Base-by-base conservation (phyloP, 2,888 invertebrate species). In the Agrotis clavis region DNA sequence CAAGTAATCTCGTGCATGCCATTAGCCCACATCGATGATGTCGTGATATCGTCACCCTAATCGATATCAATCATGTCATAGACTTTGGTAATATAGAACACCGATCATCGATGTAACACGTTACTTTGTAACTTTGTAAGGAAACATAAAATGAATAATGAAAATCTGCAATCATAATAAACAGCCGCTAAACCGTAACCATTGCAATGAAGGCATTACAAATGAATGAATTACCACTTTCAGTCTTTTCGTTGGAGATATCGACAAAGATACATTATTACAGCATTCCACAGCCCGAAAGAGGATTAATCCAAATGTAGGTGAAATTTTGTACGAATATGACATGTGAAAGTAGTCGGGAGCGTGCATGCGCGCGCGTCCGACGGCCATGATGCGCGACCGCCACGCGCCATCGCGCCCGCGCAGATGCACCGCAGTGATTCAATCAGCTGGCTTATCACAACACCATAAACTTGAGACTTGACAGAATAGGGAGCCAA, bases 271-370 rank as follows among this genome's bases (percentile, higher is more conserved):
- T 51, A 65, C 41, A 47, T 59, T 69, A 21, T 67, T 67, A 71
- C 67, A 67, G 79, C 76, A 81, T 78, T 82, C 82, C 73, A 81
- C 77, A 79, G 80, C 67, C 74, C 74, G 74, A 85, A 85, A 82
- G 81, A 84, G 83, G 87, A 88, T 86, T 81, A 83, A 86, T 86
- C 78, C 73, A 87, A 87, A 93, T 91, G 90, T 93, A 88, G 93
- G 93, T 93, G 91, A 93, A 93, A 94, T 89, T 92, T 87, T 86
- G 82, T 87, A 85, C 73, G 64, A 86, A 90, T 87, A 88, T 89
- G 87, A 86, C 90, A 94, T 92, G 94, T 93, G 94, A 95, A 95
- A 94, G 94, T 93, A 92, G 86, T 89, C 81, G 71, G 86, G 84
- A 79, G 79, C 79, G 87, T 86, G 90, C 86, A 89, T 88, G 88